Evolutionary conservation across 2,113 vertebrate genomes (phyloP).

Genomic region (Zootoca vivipara): DNA sequence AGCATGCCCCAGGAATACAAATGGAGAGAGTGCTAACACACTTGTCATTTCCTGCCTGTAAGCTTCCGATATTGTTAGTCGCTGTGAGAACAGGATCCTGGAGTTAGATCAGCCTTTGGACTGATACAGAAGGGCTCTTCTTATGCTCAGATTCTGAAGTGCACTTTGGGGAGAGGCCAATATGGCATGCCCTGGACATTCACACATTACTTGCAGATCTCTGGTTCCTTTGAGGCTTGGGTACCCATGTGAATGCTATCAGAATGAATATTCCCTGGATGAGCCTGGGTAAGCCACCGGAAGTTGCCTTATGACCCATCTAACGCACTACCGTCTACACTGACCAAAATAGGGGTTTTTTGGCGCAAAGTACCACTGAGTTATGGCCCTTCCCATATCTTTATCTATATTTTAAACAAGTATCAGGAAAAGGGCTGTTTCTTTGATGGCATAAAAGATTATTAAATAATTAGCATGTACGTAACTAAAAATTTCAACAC

Average conservation of each 20-base stretch:
- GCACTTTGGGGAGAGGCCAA: not conserved
- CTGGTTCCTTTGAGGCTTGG: too few species aligned
- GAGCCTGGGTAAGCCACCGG: not conserved
- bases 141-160: not conserved
- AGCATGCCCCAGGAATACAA: too few species aligned
- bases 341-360: not conserved
- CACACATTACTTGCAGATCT: not conserved
- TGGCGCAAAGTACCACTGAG: not conserved
- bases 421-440: not conserved
- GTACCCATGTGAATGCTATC: not conserved
- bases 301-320: not conserved
- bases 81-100: too few species aligned
- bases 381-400: not conserved
- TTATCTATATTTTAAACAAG: not conserved
- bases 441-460: not conserved
- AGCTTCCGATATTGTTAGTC: too few species aligned
- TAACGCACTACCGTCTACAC: not conserved
- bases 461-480: not conserved
- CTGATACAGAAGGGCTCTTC: too few species aligned
- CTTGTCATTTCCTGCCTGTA: too few species aligned
- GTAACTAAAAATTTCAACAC: not conserved
- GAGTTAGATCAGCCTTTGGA: too few species aligned
- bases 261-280: not conserved
- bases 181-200: too few species aligned
- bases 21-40: too few species aligned